A percentile compares a stretch with the other conserved stretches of the same genome.
Evolutionary conservation across 1,140 invertebrate species (phyloP).

Genomic region (Mactra quadrangularis): DNA sequence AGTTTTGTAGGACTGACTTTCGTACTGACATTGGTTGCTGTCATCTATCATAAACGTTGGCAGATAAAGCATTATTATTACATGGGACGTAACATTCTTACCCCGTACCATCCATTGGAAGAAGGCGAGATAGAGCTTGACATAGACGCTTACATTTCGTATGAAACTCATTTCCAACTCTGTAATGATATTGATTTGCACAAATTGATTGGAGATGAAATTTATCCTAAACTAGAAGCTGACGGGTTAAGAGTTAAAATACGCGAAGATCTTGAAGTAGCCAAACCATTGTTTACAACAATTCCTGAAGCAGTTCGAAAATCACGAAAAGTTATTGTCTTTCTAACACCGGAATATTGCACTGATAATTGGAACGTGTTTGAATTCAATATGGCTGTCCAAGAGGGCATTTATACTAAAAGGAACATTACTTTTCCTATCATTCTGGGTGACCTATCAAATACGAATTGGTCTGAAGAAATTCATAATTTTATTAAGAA

Average conservation of each 20-base stretch:
- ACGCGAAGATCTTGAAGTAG: background rate
- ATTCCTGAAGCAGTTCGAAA: conserved; percentile 6
- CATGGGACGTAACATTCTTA: conserved; percentile 16
- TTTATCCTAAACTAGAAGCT: background rate
- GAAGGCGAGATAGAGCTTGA: background rate
- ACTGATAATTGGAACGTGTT: conserved; percentile 33
- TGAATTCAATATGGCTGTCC: conserved; percentile 50
- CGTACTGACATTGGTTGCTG: background rate
- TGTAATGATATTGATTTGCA: conserved; percentile 7
- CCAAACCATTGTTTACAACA: background rate
- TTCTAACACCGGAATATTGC: conserved; percentile 12
- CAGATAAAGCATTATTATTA: conserved; percentile 26
- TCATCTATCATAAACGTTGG: conserved; percentile 31
- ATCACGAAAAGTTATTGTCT: conserved; percentile 11
- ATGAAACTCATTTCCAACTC: conserved; percentile 15
- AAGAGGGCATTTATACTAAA: conserved; percentile 34
- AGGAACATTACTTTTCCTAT: conserved; percentile 20
- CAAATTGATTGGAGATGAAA: background rate
- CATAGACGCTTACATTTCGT: conserved; percentile 45
- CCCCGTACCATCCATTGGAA: conserved; percentile 22
- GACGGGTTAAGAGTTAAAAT: background rate
- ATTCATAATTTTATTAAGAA: background rate
- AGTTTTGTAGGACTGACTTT: conserved; percentile 4
- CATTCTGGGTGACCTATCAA: background rate
- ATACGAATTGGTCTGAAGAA: background rate